Conservation (phyloP, 1,140 invertebrate genomes). For the Drosophila rufa region DNA sequence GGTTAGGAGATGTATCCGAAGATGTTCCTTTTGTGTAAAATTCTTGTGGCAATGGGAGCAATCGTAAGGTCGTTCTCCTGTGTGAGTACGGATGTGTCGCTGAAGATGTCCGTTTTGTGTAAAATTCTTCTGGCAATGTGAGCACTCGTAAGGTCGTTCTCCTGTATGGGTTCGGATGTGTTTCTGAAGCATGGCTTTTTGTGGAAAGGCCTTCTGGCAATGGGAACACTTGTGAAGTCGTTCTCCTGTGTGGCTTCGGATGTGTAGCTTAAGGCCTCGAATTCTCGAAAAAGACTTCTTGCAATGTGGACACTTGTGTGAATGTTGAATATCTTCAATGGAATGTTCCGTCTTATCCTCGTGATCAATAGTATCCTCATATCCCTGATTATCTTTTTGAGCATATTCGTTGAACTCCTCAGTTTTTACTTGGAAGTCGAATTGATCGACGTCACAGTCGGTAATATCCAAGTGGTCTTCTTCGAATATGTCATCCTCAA, state of each 20-base stretch:
- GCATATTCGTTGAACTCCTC: neutral
- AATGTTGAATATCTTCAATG: neutral
- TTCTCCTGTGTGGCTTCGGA: neutral
- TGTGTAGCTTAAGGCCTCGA: neutral
- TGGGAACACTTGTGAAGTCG: neutral
- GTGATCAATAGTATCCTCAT: neutral
- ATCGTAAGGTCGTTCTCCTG: neutral
- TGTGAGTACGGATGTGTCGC: neutral
- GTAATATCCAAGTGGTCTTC: neutral
- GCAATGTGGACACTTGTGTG: neutral
- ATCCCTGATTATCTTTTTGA: neutral
- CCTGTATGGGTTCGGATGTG: neutral
- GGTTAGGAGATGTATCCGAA: neutral
- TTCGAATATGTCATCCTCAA: neutral
- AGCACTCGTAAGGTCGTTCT: conserved; percentile 1
- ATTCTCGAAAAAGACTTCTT: neutral
- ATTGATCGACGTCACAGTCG: neutral
- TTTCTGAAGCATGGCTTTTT: neutral
- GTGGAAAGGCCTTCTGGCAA: neutral
- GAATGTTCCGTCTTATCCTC: neutral
- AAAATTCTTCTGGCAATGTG: neutral
- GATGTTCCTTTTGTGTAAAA: neutral
- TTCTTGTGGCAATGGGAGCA: neutral
- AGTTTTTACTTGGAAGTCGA: neutral
- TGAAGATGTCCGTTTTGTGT: neutral